Percentiles rank a stretch among this genome's conserved stretches.
Conservation (phyloP, 2,888 invertebrate genomes). For the Apamea crenata region DNA sequence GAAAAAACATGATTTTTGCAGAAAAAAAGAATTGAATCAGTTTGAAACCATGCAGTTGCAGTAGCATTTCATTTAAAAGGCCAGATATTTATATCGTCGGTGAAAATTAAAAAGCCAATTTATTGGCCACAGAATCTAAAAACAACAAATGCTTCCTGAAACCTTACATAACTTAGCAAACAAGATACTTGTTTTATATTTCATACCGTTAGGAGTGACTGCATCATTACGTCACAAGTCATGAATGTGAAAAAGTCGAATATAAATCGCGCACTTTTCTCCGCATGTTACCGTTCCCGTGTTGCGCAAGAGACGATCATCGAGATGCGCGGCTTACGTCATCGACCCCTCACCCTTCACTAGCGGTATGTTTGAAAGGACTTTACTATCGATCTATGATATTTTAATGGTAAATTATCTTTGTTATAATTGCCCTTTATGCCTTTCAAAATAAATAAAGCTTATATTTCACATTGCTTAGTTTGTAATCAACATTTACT, state of each 20-base stretch:
- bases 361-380: slow-evolving; percentile 33
- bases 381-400: slow-evolving; percentile 2
- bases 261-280: slow-evolving; percentile 59
- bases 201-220: slow-evolving; percentile 40
- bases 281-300: slow-evolving; percentile 38
- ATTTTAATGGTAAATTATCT: neutral
- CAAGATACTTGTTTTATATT: slow-evolving; percentile 54
- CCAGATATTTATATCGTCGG: neutral
- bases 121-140: slow-evolving; percentile 4
- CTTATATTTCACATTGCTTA: neutral
- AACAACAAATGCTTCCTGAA: slow-evolving; percentile 50
- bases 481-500: neutral
- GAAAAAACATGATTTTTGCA: no score
- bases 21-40: no score
- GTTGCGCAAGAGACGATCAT: slow-evolving; percentile 63
- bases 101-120: slow-evolving; percentile 14
- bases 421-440: neutral
- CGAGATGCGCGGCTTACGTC: slow-evolving; percentile 55
- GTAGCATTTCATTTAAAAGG: neutral
- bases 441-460: slow-evolving; percentile 11
- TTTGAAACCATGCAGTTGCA: neutral
- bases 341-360: slow-evolving; percentile 61
- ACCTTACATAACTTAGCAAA: slow-evolving; percentile 42
- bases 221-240: slow-evolving; percentile 50
- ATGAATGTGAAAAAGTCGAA: slow-evolving; percentile 59